Evolutionary conservation across 2,113 vertebrate species (phyloP), one percentile per base, ranked within the genome.

Genomic region (Oreocharis arfaki): DNA sequence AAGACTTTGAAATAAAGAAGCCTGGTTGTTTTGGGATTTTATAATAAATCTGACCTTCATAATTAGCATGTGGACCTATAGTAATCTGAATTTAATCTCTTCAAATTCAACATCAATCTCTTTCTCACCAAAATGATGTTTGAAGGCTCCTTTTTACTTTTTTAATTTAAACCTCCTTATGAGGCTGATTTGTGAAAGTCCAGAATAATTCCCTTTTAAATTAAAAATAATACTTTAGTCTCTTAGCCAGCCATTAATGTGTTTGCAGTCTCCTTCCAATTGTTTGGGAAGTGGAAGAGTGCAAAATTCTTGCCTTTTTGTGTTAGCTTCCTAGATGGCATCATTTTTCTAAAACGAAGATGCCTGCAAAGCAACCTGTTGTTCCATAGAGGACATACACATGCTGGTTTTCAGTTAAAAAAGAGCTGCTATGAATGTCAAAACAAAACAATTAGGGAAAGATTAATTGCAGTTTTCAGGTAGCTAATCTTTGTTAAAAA

Each of bases 11-110:
- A 94, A 93, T 73, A 70, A 83, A 79, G 46, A 33, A 73, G 18
- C 13, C 33, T 83, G 37, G 71, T 63, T 92, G 11, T 39, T 92
- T 69, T 35, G 44, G 84, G 55, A 90, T 89, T 94, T 94, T 56
- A 47, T 70, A 88, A 77, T 71, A 84, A 87, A 91, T 94, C 61
- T 81, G 37, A 88, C 77, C 15, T 80, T 88, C 26, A 67, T 93
- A 92, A 92, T 95, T 87, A 93, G 9, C 10, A 52, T 64, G n/a
- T 67, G 65, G 35, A 47, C 18, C 60, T 56, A 50, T 8, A 64
- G 16, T 90, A 89, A 94, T 82, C 76, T 88, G 82, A 64, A 76
- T 77, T 92, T 96, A 93, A 95, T 94, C 42, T 95, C 68, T 86
- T 91, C 68, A 88, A 69, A 87, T 71, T 60, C 71, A 76, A 3